phyloP scores from a whole-genome alignment of 2,888 invertebrate species.

The Girardia tigrina region DNA sequence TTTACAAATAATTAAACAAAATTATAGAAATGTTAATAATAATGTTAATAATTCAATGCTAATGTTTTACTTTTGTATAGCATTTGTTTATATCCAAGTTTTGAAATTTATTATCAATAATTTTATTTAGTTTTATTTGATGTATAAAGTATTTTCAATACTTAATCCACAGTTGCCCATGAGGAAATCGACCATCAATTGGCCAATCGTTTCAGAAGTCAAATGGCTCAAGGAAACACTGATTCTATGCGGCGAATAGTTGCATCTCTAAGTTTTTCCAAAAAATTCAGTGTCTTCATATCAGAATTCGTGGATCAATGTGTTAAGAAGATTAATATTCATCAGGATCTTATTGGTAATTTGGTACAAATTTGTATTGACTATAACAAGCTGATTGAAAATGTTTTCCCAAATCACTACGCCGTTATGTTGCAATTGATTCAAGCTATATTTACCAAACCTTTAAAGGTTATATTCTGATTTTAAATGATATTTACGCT shows the following conservation, averaged over 20 bases:
- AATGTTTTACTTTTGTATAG: too few species aligned
- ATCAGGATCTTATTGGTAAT: conserved; percentile 1
- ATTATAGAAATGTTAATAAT: too few species aligned
- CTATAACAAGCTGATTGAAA: not conserved
- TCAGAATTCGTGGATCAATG: not conserved
- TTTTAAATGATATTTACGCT: too few species aligned
- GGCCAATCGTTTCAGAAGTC: not conserved
- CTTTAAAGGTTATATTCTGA: too few species aligned
- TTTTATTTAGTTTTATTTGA: too few species aligned
- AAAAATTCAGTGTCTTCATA: conserved; percentile 1
- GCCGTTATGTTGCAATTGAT: conserved; percentile 1
- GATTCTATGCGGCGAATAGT: not conserved
- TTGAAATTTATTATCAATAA: too few species aligned
- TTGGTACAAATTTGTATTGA: not conserved
- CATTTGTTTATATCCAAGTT: too few species aligned
- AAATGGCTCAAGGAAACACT: not conserved
- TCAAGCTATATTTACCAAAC: not conserved
- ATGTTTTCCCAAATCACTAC: conserved; percentile 9
- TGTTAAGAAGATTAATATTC: not conserved
- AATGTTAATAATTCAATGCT: too few species aligned
- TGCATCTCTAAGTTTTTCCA: not conserved
- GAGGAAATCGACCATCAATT: not conserved
- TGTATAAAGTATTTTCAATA: too few species aligned
- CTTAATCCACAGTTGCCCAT: conserved; percentile 2
- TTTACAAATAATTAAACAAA: too few species aligned